A percentile compares a stretch with the other conserved stretches of the same genome.
These are phyloP conservation scores for Euwallacea similis DNA, from an alignment of 1,140 invertebrate species.

Conservation along the genomic window DNA sequence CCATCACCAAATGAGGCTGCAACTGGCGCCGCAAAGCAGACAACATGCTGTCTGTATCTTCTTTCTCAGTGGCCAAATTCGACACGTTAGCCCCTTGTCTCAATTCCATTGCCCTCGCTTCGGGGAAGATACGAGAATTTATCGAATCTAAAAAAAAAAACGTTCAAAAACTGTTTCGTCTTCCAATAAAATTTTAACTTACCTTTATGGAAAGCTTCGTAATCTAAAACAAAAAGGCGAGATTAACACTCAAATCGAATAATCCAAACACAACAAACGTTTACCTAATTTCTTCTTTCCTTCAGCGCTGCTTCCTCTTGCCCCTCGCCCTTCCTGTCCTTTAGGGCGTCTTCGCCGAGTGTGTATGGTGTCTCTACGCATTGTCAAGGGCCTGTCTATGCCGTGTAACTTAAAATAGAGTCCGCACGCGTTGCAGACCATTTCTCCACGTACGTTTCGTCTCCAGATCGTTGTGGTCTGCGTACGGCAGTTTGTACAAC, in stretches of 20 bases:
- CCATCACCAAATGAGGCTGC: constrained; percentile 56
- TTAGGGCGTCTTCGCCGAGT: constrained; percentile 87
- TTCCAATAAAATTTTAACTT: background rate
- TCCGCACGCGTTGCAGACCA: constrained; percentile 94
- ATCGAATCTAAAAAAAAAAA: background rate
- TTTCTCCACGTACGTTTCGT: constrained; percentile 84
- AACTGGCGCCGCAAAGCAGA: constrained; percentile 55
- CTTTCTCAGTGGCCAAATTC: constrained; percentile 32
- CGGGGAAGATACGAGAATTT: constrained; percentile 7
- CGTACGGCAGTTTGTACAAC: constrained; percentile 83
- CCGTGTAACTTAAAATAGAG: constrained; percentile 92
- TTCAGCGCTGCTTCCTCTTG: background rate
- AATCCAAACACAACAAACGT: background rate
- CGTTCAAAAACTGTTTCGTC: background rate
- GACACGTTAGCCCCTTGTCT: background rate
- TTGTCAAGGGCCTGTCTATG: constrained; percentile 86
- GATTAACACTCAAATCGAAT: background rate
- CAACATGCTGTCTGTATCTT: constrained; percentile 56
- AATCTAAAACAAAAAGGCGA: constrained; percentile 9
- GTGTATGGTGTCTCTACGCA: constrained; percentile 96
- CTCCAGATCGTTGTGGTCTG: constrained; percentile 92
- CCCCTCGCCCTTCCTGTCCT: constrained; percentile 52
- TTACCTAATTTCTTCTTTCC: constrained; percentile 9
- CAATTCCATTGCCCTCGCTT: background rate
- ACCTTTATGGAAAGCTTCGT: constrained; percentile 20